Percentiles rank a stretch among this genome's conserved stretches.
phyloP scores from a whole-genome alignment of 2,888 invertebrate species.

The Helleia helle region DNA sequence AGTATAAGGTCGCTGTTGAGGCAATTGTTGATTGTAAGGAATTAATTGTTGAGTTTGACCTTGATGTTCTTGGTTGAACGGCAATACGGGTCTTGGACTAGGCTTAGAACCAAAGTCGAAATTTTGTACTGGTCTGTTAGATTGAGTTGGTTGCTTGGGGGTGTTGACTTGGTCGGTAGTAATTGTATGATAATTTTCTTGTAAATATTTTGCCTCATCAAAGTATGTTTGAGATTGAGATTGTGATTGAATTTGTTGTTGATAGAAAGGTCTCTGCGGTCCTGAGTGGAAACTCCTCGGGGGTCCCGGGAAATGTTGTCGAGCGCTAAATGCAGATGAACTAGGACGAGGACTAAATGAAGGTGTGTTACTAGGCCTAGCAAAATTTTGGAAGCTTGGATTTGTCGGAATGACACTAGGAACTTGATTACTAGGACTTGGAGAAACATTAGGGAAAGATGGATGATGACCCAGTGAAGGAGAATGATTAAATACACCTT shows the following conservation, averaged over 20 bases:
- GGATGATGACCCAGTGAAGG: constrained; percentile 38
- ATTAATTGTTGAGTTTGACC: constrained; percentile 45
- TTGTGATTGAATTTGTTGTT: constrained; percentile 35
- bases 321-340: constrained; percentile 38
- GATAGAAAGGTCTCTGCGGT: constrained; percentile 69
- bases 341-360: constrained; percentile 43
- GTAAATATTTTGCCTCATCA: constrained; percentile 66
- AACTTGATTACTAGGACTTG: constrained; percentile 40
- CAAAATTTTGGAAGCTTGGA: constrained; percentile 43
- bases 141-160: constrained; percentile 52
- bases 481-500: constrained; percentile 45
- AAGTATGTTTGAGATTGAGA: constrained; percentile 44
- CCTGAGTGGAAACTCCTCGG: constrained; percentile 64
- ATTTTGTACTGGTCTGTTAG: constrained; percentile 44
- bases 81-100: constrained; percentile 42
- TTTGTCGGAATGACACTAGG: constrained; percentile 37
- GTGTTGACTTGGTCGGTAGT: constrained; percentile 62
- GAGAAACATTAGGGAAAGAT: constrained; percentile 41
- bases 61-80: constrained; percentile 49
- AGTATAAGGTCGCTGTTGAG: constrained; percentile 56
- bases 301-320: constrained; percentile 56
- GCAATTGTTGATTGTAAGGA: constrained; percentile 59
- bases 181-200: constrained; percentile 70
- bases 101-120: constrained; percentile 44
- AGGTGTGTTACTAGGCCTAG: constrained; percentile 43